Evolutionary conservation across 92 coral and sea anemone genomes (phyloP).

Genomic region (Porites evermanni): DNA sequence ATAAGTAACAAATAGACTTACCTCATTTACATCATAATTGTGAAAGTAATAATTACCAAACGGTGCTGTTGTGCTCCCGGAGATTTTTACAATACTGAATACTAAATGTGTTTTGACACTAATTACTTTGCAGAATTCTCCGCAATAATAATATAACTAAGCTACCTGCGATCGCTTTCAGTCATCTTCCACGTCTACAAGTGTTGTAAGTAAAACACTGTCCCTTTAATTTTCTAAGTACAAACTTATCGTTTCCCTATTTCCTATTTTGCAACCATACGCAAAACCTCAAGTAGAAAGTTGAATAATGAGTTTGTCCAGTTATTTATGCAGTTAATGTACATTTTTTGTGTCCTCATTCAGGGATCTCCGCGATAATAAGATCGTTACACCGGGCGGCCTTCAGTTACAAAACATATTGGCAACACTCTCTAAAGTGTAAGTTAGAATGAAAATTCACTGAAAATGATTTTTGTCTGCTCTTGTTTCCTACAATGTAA

Average conservation of each 20-base stretch:
- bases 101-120: neutral
- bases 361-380: constrained; percentile 33
- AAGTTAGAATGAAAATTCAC: neutral
- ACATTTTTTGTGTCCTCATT: neutral
- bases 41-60: too few species aligned
- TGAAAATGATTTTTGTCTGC: neutral
- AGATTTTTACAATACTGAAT: too few species aligned
- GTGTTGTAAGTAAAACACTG: constrained; percentile 16
- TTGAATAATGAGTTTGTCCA: too few species aligned
- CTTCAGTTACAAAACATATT: neutral
- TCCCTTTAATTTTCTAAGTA: neutral
- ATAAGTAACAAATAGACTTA: too few species aligned
- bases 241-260: too few species aligned
- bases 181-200: neutral
- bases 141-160: constrained; percentile 21
- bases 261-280: too few species aligned
- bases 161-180: constrained; percentile 12
- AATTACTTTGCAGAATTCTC: constrained; percentile 18
- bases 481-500: neutral
- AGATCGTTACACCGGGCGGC: constrained; percentile 19
- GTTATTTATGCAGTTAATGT: neutral
- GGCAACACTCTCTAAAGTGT: neutral
- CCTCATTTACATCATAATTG: too few species aligned
- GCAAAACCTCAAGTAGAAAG: too few species aligned
- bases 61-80: too few species aligned